Evolutionary conservation across 2,797 vertebrate species (phyloP), one percentile per base, ranked within the genome.

Genomic region (Nyctibius grandis): DNA sequence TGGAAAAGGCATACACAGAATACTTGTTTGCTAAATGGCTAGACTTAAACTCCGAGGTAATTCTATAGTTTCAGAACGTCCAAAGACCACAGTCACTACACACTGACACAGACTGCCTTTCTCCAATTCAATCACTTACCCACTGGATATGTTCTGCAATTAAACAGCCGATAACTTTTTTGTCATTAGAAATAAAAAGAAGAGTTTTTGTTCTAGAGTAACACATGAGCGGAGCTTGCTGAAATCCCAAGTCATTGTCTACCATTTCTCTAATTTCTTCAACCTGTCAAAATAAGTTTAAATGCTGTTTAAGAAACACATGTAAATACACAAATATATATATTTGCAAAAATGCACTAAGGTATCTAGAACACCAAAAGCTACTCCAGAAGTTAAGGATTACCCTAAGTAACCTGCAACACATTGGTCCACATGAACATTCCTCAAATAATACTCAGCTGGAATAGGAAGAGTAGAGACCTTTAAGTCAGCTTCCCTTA

Each of bases 201-300:
- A 99, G 99, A 68, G 99, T 99, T 98, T 99, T 99, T 68, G 99
- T 99, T 98, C 99, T 98, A 63, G 99, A 99, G 90, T 99, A 99
- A 97, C 99, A 99, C 98, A 99, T 99, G 82, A 99, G 98, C 42
- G 99, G 99, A 97, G 99, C 98, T 97, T 99, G 99, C 88, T 99
- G 99, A 98, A 99, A 99, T 95, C 99, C 99, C 91, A 99, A 98
- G 97, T 99, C 99, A 95, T 99, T 99, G 98, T 99, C 99, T 97
- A 99, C 99, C 99, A 99, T 99, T 98, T 99, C 99, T 97, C 99
- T 98, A 90, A 99, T 99, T 97, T 99, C 99, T 91, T 99, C 99
- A 59, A 99, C 99, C 99, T 99, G 96, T 60, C 83, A 97, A 95
- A 97, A 94, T 51, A 97, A 88, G 82, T 87, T 78, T 34, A 89